Evolutionary conservation across 2,113 vertebrate species (phyloP), one percentile per base, ranked within the genome.

Genomic region (Pterocles gutturalis): DNA sequence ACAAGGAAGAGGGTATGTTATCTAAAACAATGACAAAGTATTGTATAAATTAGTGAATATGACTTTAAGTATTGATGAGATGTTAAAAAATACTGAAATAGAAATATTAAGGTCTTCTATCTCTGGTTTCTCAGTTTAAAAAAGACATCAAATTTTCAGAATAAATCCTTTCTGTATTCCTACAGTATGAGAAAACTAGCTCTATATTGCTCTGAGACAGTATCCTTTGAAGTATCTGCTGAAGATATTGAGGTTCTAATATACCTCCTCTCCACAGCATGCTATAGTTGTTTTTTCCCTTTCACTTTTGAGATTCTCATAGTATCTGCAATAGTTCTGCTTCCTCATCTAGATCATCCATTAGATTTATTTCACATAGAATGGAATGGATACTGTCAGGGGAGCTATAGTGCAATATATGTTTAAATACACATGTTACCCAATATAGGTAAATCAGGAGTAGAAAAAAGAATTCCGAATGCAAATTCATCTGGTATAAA

Each of bases 401-500:
- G 19, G 20, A 83, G 34, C 16, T 55, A 17, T 5, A 65, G 18
- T 57, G 26, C 34, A 60, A 18, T 83, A 62, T 10, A 14, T 69
- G 38, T 21, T 4, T 6, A 67, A 95, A 79, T 31, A 15, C 24
- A 13, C 4, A 26, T 17, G 8, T 60, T 17, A 36, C 3, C 7
- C 16, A 10, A 48, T 25, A 21, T 28, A 34, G 77, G 78, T 34
- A n/a, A 46, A 55, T 55, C 4, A n/a, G 33, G 17, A 66, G 2
- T 20, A 73, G 9, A n/a, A 31, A 45, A 89, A 78, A 36, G 34
- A 55, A 66, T 66, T 81, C 6, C 7, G 73, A 60, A 45, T 71
- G 2, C 24, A 36, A 14, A 10, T 58, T 55, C 16, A 29, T 57
- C 58, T 2, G 0, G 0, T 67, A 21, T 2, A 18, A 70, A 36